Evolutionary conservation across 2,113 vertebrate species (phyloP).

Genomic region (Eonycteris spelaea): DNA sequence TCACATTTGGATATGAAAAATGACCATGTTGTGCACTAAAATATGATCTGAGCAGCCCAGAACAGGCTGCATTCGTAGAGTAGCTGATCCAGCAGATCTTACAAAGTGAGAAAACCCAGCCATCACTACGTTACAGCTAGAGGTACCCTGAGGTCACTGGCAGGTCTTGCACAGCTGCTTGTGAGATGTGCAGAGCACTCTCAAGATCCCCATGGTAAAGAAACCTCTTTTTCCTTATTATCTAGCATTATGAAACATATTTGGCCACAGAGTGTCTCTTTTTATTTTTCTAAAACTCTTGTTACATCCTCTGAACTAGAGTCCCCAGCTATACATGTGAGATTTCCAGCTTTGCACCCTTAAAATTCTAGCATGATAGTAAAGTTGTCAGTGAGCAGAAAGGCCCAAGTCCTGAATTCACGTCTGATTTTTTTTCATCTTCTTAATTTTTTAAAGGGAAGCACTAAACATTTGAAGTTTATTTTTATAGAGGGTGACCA

Average conservation of each 20-base stretch:
- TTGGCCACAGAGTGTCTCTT: background rate
- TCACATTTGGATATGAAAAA: fast-evolving
- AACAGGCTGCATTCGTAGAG: fast-evolving
- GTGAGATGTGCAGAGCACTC: fast-evolving
- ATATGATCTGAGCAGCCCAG: background rate
- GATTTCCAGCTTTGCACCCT: no score
- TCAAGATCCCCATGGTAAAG: background rate
- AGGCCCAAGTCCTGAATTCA: background rate
- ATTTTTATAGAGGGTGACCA: background rate
- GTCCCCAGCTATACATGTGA: background rate
- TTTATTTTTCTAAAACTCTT: background rate
- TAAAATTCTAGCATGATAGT: background rate
- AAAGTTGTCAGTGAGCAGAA: background rate
- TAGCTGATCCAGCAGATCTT: background rate
- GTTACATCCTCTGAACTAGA: background rate
- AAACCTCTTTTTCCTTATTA: background rate
- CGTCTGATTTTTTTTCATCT: background rate
- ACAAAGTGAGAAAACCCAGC: background rate
- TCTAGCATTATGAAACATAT: fast-evolving
- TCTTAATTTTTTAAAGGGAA: background rate
- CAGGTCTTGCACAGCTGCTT: background rate
- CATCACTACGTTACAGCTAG: background rate
- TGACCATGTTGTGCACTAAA: fast-evolving
- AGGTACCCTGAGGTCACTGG: background rate
- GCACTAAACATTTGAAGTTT: background rate